Evolutionary conservation across 2,797 vertebrate genomes (phyloP), one percentile per base, ranked within the genome.

Genomic region (Neosilurus mollespiculum): DNA sequence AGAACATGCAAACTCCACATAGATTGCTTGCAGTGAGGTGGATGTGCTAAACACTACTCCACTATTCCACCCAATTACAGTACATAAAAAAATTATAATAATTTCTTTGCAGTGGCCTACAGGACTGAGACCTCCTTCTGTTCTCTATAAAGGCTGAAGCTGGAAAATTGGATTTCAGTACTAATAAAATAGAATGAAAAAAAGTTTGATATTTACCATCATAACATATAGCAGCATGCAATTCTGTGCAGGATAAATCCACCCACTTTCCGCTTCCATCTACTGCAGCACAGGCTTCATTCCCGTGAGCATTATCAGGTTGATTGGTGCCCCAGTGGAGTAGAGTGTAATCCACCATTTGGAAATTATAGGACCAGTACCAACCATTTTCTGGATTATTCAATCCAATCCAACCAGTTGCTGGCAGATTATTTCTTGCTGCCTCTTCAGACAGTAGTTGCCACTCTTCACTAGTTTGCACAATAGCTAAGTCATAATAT

Each of bases 381-480:
- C 80, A 81, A 34, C 0, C 20, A 5, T 20, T 1, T 4, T 12
- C 15, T 0, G 0, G 2, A 4, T 26, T 24, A 56, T 20, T 49
- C 3, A 81, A 9, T 18, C 80, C 67, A 2, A 81, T 37, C 80
- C 80, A 81, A 15, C 71, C 71, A 73, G 71, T 56, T 30, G 16
- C 15, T 30, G 24, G 1, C 53, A 73, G 15, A 54, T 53, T 53
- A 4, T 18, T 18, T 18, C 8, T 73, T 10, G 4, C n/a, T 49
- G 56, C 30, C 51, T 20, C 71, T 10, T 24, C 24, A 2, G n/a
- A 30, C 51, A 73, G 30, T 9, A n/a, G 56, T 7, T 12, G 0
- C n/a, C n/a, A 81, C 34, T 62, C 15, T 26, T 71, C 67, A 18
- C 26, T 9, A 5, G 3, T 71, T n/a, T 26, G 2, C n/a, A 81